Conservation (phyloP, 1,140 invertebrate species). For the Scaptomyza pallida region DNA sequence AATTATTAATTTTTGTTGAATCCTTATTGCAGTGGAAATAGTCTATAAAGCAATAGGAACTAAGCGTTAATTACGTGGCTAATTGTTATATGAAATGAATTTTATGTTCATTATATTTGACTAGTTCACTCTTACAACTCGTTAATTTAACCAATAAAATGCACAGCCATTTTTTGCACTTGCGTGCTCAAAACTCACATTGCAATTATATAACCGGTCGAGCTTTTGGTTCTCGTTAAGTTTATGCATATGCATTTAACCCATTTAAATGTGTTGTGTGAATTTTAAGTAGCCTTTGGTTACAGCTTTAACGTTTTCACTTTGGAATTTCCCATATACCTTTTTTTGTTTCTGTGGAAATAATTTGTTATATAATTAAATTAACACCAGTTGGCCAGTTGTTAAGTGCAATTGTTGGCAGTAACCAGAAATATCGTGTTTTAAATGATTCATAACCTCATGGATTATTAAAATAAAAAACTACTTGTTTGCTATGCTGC, state of each 20-base stretch:
- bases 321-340: slow-evolving; percentile 41
- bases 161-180: slow-evolving; percentile 38
- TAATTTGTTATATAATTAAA: slow-evolving; percentile 47
- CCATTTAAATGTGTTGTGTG: slow-evolving; percentile 10
- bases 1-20: too few relatives aligned
- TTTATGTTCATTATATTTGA: background rate
- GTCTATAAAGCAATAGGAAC: background rate
- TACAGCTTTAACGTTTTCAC: slow-evolving; percentile 8
- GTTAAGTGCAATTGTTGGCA: background rate
- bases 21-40: too few relatives aligned
- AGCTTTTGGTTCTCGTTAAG: slow-evolving; percentile 25
- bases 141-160: slow-evolving; percentile 7
- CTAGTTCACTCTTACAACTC: background rate
- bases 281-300: slow-evolving; percentile 41
- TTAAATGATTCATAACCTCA: too few relatives aligned
- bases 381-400: slow-evolving; percentile 42
- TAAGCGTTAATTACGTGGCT: background rate
- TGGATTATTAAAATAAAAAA: too few relatives aligned
- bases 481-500: too few relatives aligned
- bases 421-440: background rate
- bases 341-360: background rate
- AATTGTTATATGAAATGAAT: background rate
- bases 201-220: slow-evolving; percentile 11
- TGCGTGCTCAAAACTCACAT: slow-evolving; percentile 44
- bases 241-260: slow-evolving; percentile 23